Conservation (phyloP, 2,113 vertebrate genomes). For the Xyliphius kryptos region DNA sequence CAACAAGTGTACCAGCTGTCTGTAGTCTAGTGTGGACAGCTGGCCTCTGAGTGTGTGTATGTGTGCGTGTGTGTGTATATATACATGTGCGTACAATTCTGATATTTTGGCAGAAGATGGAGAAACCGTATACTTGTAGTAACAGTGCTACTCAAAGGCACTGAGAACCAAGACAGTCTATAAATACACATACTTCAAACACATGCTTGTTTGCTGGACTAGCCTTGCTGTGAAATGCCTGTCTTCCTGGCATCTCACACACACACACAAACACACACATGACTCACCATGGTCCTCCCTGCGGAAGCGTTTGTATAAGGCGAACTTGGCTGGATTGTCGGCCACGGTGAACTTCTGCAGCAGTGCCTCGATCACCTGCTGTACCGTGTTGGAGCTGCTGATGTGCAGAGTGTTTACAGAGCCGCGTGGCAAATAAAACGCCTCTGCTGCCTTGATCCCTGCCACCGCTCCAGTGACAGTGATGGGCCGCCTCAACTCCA, state of each 20-base stretch:
- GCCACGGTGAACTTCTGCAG: constrained; percentile 84
- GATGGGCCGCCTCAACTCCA: constrained; percentile 83
- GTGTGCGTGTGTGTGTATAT: constrained; percentile 27
- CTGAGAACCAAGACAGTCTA: not conserved
- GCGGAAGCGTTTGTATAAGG: constrained; percentile 86
- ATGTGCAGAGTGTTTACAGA: constrained; percentile 85
- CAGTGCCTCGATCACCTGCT: constrained; percentile 87
- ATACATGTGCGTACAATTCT: no score
- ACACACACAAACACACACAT: not conserved
- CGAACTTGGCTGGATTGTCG: constrained; percentile 94
- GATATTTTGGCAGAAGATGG: constrained; percentile 28
- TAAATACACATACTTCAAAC: constrained; percentile 15
- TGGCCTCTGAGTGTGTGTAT: constrained; percentile 22
- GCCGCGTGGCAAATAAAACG: constrained; percentile 75
- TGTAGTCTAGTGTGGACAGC: constrained; percentile 20
- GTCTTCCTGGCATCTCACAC: constrained; percentile 3
- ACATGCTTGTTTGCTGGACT: constrained; percentile 3
- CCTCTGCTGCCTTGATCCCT: constrained; percentile 57
- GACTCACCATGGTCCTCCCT: constrained; percentile 87
- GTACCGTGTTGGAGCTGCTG: constrained; percentile 87
- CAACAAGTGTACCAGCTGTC: constrained; percentile 8
- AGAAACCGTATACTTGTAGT: constrained; percentile 18
- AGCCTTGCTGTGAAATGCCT: constrained; percentile 3
- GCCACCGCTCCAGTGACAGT: constrained; percentile 63
- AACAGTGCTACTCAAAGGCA: constrained; percentile 2